These are phyloP conservation scores for Octomys mimax DNA, from an alignment of 2,797 vertebrate species.

Conservation along the genomic window DNA sequence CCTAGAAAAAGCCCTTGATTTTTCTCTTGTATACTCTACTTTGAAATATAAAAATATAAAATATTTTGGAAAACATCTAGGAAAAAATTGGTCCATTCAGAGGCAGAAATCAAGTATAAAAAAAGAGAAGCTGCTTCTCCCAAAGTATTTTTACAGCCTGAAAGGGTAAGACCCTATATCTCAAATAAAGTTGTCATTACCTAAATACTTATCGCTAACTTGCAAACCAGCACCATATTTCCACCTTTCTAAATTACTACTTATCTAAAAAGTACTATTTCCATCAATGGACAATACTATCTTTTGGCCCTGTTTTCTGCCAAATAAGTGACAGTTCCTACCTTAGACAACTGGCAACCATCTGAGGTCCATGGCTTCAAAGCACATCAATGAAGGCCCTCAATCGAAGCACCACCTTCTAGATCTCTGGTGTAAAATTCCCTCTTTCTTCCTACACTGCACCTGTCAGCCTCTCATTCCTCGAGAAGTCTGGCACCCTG, in stretches of 20 bases:
- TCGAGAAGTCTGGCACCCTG: not conserved
- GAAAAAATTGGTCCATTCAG: not conserved
- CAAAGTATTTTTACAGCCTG: not conserved
- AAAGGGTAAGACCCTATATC: not conserved
- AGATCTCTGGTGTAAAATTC: not conserved
- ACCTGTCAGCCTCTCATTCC: not conserved
- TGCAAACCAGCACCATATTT: not conserved
- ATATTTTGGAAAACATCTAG: conserved; percentile 54
- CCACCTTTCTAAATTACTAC: conserved; percentile 29
- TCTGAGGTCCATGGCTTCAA: not conserved
- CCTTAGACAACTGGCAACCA: not conserved
- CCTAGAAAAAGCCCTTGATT: conserved; percentile 67
- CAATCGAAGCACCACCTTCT: not conserved
- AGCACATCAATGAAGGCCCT: not conserved
- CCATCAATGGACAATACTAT: not conserved
- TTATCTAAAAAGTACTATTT: not conserved
- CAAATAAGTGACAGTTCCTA: not conserved
- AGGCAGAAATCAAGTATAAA: not conserved
- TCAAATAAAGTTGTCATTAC: conserved; percentile 18
- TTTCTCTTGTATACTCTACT: conserved; percentile 40
- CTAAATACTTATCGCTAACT: not conserved
- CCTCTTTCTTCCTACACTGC: not conserved
- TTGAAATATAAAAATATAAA: conserved; percentile 49
- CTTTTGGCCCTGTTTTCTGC: not conserved
- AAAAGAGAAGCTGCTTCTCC: not conserved